A percentile compares a stretch with the other conserved stretches of the same genome.
phyloP scores from a whole-genome alignment of 2,797 vertebrate genomes.

The Epinephelus coioides region DNA sequence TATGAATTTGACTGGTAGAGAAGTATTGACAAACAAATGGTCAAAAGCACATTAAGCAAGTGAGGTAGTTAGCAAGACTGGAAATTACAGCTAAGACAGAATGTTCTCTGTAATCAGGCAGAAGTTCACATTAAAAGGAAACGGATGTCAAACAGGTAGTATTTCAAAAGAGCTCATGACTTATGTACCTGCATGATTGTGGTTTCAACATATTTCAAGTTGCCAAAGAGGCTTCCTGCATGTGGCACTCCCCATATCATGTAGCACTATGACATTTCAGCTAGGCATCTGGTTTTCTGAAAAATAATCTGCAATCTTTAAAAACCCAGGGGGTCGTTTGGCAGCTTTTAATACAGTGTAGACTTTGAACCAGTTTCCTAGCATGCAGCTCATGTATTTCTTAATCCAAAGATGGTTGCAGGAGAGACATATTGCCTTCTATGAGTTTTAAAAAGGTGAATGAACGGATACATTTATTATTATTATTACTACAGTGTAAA shows the following conservation, averaged over 20 bases:
- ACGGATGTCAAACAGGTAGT: not conserved
- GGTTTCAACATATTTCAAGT: not conserved
- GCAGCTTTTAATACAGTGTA: not conserved
- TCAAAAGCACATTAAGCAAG: not conserved
- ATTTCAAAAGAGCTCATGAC: not conserved
- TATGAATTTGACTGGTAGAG: fast-evolving
- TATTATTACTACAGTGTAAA: not conserved
- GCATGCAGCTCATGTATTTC: not conserved
- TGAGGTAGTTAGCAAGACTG: constrained; percentile 32
- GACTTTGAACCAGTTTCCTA: not conserved
- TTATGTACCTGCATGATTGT: not conserved
- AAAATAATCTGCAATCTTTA: too few species aligned
- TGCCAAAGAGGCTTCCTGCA: not conserved
- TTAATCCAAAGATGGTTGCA: not conserved
- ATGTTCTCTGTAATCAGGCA: fast-evolving
- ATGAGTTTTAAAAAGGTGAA: not conserved
- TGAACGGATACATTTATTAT: not conserved
- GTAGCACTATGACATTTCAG: not conserved
- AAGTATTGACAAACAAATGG: not conserved
- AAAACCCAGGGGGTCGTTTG: not conserved
- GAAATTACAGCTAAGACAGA: not conserved
- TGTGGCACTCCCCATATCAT: not conserved
- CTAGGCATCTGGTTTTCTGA: not conserved
- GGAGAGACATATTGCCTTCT: not conserved
- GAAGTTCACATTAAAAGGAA: constrained; percentile 2